phyloP scores from a whole-genome alignment of 2,888 invertebrate species.

The Rhagonycha lutea region DNA sequence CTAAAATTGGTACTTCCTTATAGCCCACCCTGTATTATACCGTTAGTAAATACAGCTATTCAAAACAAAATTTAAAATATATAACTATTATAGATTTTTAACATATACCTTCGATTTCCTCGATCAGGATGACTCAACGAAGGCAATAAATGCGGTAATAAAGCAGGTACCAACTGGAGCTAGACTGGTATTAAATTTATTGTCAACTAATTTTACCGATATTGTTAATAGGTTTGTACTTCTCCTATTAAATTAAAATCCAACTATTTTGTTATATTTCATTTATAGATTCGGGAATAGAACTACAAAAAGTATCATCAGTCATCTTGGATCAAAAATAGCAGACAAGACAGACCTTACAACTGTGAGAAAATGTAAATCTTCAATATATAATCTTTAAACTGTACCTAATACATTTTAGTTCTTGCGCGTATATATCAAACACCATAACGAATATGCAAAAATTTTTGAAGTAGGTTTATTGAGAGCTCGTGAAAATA shows the following conservation, averaged over 20 bases:
- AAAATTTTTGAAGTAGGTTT: background rate
- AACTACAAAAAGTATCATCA: background rate
- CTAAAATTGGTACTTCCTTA: too few relatives aligned
- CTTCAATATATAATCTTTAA: background rate
- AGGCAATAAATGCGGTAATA: background rate
- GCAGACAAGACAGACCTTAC: background rate
- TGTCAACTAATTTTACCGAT: background rate
- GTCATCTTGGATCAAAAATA: background rate
- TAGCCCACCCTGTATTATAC: too few relatives aligned
- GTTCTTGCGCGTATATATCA: background rate
- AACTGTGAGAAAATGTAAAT: background rate
- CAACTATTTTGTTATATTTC: background rate
- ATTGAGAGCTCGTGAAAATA: background rate
- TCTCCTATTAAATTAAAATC: background rate
- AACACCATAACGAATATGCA: rapidly evolving
- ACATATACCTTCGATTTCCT: background rate
- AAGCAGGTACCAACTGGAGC: background rate
- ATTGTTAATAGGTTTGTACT: background rate
- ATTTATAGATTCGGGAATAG: background rate
- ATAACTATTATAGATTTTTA: background rate
- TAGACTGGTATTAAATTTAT: background rate
- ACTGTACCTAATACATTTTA: background rate
- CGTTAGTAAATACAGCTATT: too few relatives aligned
- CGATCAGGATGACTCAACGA: rapidly evolving
- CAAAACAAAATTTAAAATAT: too few relatives aligned